Base-by-base conservation (phyloP, 2,888 invertebrate species). In the Parnassius apollo region DNA sequence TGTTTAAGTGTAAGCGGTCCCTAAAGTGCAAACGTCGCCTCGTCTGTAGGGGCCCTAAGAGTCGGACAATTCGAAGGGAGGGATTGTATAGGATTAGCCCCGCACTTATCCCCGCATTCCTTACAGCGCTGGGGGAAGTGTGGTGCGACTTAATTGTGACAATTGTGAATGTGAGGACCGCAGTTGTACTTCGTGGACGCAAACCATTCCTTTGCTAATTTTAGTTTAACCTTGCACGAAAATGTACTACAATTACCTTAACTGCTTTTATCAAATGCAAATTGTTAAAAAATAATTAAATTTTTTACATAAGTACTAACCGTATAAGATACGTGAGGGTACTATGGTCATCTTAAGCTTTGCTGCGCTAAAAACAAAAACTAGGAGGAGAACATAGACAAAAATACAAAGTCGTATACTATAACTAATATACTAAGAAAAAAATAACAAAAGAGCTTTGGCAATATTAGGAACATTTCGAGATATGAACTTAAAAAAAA, bases 101-200 rank as follows among this genome's bases (percentile, higher is more conserved):
- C 69, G 63, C 51, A 64, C 68, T 72, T 71, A 74, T 71, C 73
- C 71, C 58, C 61, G 70, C 62, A 68, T 65, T 63, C 69, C 66
- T 61, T 48, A 57, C 61, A 56, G 65, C 59, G 66, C 65, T 60
- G 64, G 70, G 66, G 72, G 71, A 72, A 69, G 68, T 67, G 69
- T 68, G 62, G 66, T 66, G 69, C 69, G 69, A 73, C 72, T 74
- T 75, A 73, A 76, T 75, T 75, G 76, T 73, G 70, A 75, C 74
- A 73, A 73, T 74, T 73, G 75, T 69, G 72, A 68, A 62, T 69
- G 63, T 67, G 64, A 62, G 62, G 60, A 52, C 61, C 45, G 53
- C n/a, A 59, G 55, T 46, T 61, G 57, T 53, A 50, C 18, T 35
- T 45, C 48, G 57, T 44, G 42, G 46, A 18, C 13, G 44, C 13